Base-by-base conservation (phyloP, 2,888 invertebrate genomes). In the Agrenia bidenticulata region DNA sequence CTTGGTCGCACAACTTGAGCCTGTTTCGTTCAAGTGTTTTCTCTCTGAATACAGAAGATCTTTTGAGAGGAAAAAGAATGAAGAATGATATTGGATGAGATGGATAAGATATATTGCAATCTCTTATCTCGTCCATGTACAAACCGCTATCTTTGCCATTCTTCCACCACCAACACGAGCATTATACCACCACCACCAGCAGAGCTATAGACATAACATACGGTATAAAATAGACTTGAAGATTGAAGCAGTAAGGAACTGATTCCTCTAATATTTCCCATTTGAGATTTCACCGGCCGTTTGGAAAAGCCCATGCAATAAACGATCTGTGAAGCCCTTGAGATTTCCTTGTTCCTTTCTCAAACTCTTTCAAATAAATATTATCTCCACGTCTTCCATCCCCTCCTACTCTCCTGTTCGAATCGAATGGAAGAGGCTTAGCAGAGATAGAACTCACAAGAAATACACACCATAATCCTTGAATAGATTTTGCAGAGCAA, bases 311-410 rank as follows among this genome's bases (percentile, higher is more conserved):
- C 15, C 15, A 19, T 32, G 60, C 65, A 65, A 65, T 65, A 65
- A 61, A 65, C 65, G 65, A 65, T 65, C 56, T 55, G 37, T 61
- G 41, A 61, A 64, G 41, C 56, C 61, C 65, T 61, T 27, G 65
- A 65, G 65, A 65, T 61, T 61, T 61, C 61, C 49, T 23, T 19
- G 19, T 45, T 45, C 19, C n/a, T 5, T 45, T 45, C n/a, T 45
- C n/a, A 45, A 45, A 15, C 45, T 26, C 55, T 55, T 27, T 32
- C 27, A 32, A 55, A 55, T 26, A 26, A 55, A 55, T 55, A 55
- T 55, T 55, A 55, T 55, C 32, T 32, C 32, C 32, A 32, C 32
- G 32, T 32, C 32, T 32, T 11, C 32, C 32, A 32, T 32, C 32
- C 32, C 5, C 32, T 11, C 11, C 11, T 32, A 4, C 32, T 4